Percentiles rank a stretch among this genome's conserved stretches.
Conservation (phyloP, 2,797 vertebrate genomes). For the Manis crassicaudata region DNA sequence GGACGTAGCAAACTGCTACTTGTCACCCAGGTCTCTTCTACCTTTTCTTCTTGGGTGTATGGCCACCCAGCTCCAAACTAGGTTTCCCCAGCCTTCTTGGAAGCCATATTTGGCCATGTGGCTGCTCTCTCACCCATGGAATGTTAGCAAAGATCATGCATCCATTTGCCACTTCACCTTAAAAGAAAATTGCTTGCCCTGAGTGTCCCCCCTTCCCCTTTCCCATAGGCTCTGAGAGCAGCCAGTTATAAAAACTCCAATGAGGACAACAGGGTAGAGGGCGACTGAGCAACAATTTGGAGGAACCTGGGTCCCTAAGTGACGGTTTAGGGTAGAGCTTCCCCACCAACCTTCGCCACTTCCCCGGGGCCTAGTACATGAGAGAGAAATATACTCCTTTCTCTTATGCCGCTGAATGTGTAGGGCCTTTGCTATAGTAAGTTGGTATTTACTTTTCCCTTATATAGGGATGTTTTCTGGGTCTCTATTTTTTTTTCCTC, state of each 20-base stretch:
- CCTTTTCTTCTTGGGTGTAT: background rate
- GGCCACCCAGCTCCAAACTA: background rate
- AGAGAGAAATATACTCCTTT: background rate
- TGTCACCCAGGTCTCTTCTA: background rate
- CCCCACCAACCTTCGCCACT: background rate
- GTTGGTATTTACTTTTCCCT: slow-evolving; percentile 40
- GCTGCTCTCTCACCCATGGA: background rate
- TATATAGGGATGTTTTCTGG: background rate
- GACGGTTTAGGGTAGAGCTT: background rate
- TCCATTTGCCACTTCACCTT: background rate
- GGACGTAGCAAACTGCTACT: background rate
- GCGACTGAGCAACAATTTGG: background rate
- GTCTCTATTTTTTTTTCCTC: background rate
- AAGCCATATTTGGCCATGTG: background rate
- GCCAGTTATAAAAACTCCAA: background rate
- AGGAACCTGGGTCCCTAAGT: background rate
- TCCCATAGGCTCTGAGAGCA: background rate
- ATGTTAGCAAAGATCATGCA: background rate
- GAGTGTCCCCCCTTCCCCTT: background rate
- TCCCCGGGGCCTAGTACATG: rapidly evolving
- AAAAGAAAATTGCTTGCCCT: background rate
- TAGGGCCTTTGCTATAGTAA: background rate
- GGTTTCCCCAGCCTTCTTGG: background rate
- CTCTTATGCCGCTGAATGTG: background rate
- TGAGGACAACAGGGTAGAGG: rapidly evolving